A percentile compares a stretch with the other conserved stretches of the same genome.
Evolutionary conservation across 2,113 vertebrate genomes (phyloP).

Genomic region (Alectura lathami): DNA sequence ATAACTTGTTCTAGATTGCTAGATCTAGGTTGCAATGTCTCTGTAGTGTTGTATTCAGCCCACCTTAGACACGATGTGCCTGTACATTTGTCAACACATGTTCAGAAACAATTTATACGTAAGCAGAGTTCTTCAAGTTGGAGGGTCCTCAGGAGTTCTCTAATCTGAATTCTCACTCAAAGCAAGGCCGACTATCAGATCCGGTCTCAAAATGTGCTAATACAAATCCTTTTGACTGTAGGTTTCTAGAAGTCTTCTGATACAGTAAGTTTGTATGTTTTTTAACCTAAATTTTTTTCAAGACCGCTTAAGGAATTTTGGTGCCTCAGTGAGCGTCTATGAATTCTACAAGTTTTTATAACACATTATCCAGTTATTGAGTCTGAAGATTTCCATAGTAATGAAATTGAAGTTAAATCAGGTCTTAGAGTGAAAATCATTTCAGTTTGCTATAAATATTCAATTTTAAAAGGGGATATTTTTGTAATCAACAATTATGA

Average conservation of each 20-base stretch:
- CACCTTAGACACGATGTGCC: neutral
- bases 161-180: neutral
- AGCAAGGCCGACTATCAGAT: neutral
- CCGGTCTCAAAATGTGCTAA: neutral
- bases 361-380: neutral
- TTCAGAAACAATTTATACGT: neutral
- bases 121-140: neutral
- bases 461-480: neutral
- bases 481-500: neutral
- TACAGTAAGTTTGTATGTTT: neutral
- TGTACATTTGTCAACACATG: neutral
- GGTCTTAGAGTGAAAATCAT: neutral
- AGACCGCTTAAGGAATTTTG: neutral
- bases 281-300: neutral
- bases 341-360: neutral
- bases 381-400: neutral
- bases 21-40: neutral
- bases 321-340: neutral
- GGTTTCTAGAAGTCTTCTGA: neutral
- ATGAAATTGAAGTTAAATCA: neutral
- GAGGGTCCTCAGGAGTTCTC: neutral
- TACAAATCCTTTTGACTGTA: neutral
- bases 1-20: too few relatives aligned
- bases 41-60: neutral
- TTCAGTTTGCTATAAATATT: neutral